phyloP scores from a whole-genome alignment of 2,888 invertebrate species.

The Camponotus fellah region DNA sequence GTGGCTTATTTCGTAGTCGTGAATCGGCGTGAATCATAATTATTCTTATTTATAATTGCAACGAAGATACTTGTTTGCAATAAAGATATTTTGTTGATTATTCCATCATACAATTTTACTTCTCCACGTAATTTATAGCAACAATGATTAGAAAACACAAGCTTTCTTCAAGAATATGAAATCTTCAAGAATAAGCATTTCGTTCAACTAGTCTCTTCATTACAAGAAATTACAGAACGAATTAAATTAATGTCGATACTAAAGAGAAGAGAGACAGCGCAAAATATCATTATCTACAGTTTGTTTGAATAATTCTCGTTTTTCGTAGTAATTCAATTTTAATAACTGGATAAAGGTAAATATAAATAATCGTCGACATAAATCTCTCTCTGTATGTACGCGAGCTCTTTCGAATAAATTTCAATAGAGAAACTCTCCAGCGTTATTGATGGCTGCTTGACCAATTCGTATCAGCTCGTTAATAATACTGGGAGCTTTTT shows the following conservation, averaged over 20 bases:
- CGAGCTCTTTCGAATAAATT: not conserved
- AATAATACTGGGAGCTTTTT: constrained; percentile 51
- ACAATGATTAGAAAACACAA: not conserved
- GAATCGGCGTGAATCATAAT: not conserved
- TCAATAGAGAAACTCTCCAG: not conserved
- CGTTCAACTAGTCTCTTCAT: not conserved
- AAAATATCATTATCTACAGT: not conserved
- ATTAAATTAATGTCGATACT: not conserved
- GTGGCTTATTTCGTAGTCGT: constrained; percentile 23
- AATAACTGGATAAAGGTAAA: not conserved
- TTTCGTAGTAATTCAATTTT: not conserved
- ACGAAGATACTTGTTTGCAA: constrained; percentile 10
- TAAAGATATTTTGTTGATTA: not conserved
- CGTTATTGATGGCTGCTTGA: constrained; percentile 44
- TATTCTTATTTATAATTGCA: not conserved
- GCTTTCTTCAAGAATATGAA: not conserved
- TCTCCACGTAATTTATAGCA: not conserved
- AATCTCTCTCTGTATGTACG: not conserved
- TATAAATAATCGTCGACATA: constrained; percentile 16
- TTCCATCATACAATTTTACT: not conserved
- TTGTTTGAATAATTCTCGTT: not conserved
- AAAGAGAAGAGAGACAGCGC: not conserved
- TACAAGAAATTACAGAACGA: not conserved
- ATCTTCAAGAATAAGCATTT: not conserved
- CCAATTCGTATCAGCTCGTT: constrained; percentile 33